Evolutionary conservation across 2,888 invertebrate species (phyloP).

Genomic region (Seladonia tumulorum): DNA sequence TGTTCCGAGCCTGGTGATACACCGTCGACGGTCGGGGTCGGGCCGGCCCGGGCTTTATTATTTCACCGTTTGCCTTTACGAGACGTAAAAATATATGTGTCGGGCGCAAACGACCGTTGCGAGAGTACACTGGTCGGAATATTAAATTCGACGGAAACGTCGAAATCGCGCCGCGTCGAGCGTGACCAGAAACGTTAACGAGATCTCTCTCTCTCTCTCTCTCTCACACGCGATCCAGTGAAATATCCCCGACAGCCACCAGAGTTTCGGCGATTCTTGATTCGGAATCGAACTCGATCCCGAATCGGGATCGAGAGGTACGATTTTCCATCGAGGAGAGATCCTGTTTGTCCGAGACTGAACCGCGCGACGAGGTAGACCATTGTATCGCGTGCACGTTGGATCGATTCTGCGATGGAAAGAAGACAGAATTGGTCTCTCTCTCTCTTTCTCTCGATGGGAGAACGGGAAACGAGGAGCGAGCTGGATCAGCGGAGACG

Average conservation of each 20-base stretch:
- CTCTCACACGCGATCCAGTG: background rate
- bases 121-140: constrained; percentile 2
- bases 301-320: background rate
- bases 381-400: background rate
- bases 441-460: background rate
- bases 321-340: background rate
- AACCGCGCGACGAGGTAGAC: background rate
- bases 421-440: background rate
- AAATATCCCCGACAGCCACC: background rate
- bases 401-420: background rate
- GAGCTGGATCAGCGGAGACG: background rate
- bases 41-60: background rate
- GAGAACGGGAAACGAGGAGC: background rate
- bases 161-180: constrained; percentile 6
- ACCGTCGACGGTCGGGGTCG: background rate
- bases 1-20: background rate
- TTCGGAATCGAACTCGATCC: background rate
- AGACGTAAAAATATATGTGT: background rate
- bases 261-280: background rate
- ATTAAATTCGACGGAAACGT: constrained; percentile 3
- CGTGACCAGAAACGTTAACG: background rate
- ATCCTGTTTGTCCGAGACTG: background rate
- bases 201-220: background rate
- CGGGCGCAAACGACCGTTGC: constrained; percentile 5
- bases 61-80: constrained; percentile 1